Evolutionary conservation across 2,797 vertebrate genomes (phyloP).

Genomic region (Labroides dimidiatus): DNA sequence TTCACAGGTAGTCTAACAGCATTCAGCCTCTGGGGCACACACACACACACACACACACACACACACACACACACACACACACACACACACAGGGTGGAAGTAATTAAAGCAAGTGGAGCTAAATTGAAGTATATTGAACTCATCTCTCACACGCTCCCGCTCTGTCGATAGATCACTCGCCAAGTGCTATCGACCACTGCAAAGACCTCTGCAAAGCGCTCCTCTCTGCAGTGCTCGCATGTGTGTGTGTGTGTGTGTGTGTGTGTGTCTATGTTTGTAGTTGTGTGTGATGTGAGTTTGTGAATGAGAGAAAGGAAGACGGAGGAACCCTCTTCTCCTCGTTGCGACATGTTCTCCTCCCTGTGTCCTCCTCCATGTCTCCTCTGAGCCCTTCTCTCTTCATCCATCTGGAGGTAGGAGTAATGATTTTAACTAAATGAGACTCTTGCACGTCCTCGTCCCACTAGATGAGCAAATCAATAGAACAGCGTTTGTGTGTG

Average conservation of each 20-base stretch:
- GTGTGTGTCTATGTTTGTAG: constrained; percentile 15
- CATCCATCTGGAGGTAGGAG: constrained; percentile 54
- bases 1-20: constrained; percentile 52
- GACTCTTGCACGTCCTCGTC: constrained; percentile 64
- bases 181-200: constrained; percentile 74
- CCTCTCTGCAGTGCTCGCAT: constrained; percentile 49
- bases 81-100: constrained; percentile 61
- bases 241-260: constrained; percentile 11
- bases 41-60: constrained; percentile 31
- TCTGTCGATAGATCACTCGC: constrained; percentile 76
- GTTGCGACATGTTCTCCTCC: not conserved
- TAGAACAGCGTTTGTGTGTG: constrained; percentile 57
- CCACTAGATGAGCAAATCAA: constrained; percentile 74
- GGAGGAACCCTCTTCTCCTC: constrained; percentile 3
- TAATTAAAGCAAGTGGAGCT: constrained; percentile 83
- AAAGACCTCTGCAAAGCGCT: constrained; percentile 60
- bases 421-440: constrained; percentile 78
- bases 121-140: constrained; percentile 85
- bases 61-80: constrained; percentile 33
- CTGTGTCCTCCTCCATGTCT: constrained; percentile 19
- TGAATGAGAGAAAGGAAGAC: constrained; percentile 9
- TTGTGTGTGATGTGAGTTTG: constrained; percentile 22
- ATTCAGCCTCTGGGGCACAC: constrained; percentile 38
- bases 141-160: constrained; percentile 73
- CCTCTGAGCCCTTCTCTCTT: constrained; percentile 34